Percentiles rank a stretch among this genome's conserved stretches.
Evolutionary conservation across 1,140 invertebrate species (phyloP).

Genomic region (Wiebesia pumilae): DNA sequence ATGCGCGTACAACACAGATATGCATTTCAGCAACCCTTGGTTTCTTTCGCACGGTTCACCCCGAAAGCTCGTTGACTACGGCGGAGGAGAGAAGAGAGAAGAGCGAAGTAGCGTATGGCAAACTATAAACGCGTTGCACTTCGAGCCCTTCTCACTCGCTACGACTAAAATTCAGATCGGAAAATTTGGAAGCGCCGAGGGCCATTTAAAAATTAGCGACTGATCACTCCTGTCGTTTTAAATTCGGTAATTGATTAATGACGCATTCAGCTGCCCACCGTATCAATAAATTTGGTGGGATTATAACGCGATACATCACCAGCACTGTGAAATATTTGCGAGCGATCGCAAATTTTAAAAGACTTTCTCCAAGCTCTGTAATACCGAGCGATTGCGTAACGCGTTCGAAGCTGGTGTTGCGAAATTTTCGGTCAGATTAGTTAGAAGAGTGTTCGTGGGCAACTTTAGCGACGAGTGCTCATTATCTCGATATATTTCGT

Average conservation of each 20-base stretch:
- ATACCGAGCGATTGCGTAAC: no score
- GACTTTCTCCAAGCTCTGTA: no score
- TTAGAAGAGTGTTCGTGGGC: no score
- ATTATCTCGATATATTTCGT: no score
- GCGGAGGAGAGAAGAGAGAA: neutral
- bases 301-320: neutral
- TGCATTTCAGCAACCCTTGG: neutral
- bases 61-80: neutral
- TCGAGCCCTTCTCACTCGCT: neutral
- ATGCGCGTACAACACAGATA: neutral
- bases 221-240: neutral
- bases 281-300: neutral
- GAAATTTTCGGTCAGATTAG: no score
- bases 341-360: neutral
- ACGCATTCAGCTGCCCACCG: neutral
- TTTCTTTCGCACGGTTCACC: neutral
- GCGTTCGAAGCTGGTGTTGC: no score
- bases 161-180: neutral
- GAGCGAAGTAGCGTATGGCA: neutral
- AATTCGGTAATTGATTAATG: neutral
- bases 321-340: neutral
- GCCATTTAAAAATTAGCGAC: constrained; percentile 36
- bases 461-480: no score
- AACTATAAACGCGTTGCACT: neutral
- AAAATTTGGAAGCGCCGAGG: constrained; percentile 55